phyloP scores from a whole-genome alignment of 2,797 vertebrate species.

The Siniperca scherzeri region DNA sequence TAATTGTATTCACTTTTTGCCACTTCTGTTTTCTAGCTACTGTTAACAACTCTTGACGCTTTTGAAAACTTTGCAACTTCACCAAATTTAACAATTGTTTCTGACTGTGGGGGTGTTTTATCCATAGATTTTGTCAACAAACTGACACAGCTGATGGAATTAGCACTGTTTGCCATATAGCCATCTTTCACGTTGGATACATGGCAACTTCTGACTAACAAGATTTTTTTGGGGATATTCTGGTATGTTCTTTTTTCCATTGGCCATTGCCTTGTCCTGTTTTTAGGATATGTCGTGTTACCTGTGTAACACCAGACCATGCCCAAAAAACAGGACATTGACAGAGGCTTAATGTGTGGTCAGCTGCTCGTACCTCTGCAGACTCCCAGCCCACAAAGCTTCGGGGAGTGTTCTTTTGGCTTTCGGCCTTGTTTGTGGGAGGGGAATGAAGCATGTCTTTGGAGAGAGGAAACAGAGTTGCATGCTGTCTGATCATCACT shows the following conservation, averaged over 20 bases:
- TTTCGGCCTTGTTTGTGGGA: slow-evolving; percentile 78
- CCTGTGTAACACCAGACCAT: too few species aligned
- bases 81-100: background rate
- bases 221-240: background rate
- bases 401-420: slow-evolving; percentile 87
- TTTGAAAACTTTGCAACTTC: background rate
- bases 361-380: slow-evolving; percentile 81
- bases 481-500: slow-evolving; percentile 93
- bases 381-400: slow-evolving; percentile 96
- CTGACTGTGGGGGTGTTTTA: background rate
- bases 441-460: slow-evolving; percentile 87
- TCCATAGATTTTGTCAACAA: background rate
- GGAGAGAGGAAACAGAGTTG: slow-evolving; percentile 90
- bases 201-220: background rate
- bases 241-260: background rate
- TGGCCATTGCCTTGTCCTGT: background rate
- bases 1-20: too few species aligned
- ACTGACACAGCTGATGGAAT: background rate
- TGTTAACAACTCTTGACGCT: background rate
- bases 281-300: background rate
- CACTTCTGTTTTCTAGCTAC: background rate
- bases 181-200: background rate
- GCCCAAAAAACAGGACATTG: background rate
- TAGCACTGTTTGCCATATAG: background rate
- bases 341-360: background rate